These are phyloP conservation scores for Macrosoma leucophasiata DNA, from an alignment of 2,888 invertebrate species.

Conservation along the genomic window DNA sequence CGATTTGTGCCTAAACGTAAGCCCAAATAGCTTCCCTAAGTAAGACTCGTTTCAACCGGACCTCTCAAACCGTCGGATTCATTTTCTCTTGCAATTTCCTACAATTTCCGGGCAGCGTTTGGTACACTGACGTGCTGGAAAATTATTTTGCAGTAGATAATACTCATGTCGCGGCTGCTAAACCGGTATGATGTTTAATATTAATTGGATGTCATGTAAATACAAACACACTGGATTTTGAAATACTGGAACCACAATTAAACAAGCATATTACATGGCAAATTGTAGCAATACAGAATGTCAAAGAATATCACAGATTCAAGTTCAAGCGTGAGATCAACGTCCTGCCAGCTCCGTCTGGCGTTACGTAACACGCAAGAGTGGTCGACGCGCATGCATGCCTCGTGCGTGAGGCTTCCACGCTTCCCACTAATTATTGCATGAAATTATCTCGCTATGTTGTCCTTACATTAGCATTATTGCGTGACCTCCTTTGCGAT, in stretches of 20 bases:
- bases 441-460: no score
- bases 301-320: constrained; percentile 11
- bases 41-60: constrained; percentile 38
- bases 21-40: constrained; percentile 24
- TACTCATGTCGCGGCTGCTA: constrained; percentile 29
- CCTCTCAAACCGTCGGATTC: constrained; percentile 65
- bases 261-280: no score
- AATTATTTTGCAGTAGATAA: constrained; percentile 56
- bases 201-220: constrained; percentile 17
- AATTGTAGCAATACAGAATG: no score
- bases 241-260: no score
- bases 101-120: constrained; percentile 71
- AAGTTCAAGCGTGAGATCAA: constrained; percentile 54
- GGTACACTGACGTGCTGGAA: constrained; percentile 58
- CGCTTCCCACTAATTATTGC: no score
- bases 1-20: no score
- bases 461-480: no score
- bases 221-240: no score
- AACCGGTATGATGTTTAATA: constrained; percentile 26
- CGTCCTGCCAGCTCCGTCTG: constrained; percentile 45
- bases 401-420: constrained; percentile 34
- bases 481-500: no score
- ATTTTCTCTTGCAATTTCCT: constrained; percentile 76
- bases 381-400: constrained; percentile 40
- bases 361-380: constrained; percentile 46